Evolutionary conservation across 2,113 vertebrate species (phyloP).

Genomic region (Myotis brandtii): DNA sequence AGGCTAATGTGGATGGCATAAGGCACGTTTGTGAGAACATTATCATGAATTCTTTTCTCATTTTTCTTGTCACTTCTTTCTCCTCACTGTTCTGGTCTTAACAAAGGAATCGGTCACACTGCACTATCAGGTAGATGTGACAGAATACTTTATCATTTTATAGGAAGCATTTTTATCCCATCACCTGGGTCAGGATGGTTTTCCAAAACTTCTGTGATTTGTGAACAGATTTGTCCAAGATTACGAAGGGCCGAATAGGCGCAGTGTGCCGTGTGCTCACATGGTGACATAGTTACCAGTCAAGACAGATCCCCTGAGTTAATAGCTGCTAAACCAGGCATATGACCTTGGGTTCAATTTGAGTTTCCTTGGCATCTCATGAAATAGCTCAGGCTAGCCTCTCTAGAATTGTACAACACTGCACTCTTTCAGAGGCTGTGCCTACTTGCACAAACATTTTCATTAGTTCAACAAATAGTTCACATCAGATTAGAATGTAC

Average conservation of each 20-base stretch:
- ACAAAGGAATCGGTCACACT: neutral
- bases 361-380: neutral
- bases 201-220: conserved; percentile 12
- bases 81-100: neutral
- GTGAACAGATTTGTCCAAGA: neutral
- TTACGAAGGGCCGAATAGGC: neutral
- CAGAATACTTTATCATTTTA: neutral
- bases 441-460: neutral
- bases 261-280: neutral
- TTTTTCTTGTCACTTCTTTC: conserved; percentile 47
- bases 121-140: neutral
- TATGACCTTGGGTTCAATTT: neutral
- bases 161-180: neutral
- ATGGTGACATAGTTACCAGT: neutral
- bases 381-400: neutral
- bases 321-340: neutral
- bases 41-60: neutral
- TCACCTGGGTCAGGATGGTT: neutral
- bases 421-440: neutral
- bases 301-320: neutral
- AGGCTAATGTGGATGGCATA: neutral
- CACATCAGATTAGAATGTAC: neutral
- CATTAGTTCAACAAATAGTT: neutral
- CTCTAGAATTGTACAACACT: neutral
- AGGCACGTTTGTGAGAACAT: neutral